phyloP scores from a whole-genome alignment of 2,888 invertebrate species.

The Morpho achilles region DNA sequence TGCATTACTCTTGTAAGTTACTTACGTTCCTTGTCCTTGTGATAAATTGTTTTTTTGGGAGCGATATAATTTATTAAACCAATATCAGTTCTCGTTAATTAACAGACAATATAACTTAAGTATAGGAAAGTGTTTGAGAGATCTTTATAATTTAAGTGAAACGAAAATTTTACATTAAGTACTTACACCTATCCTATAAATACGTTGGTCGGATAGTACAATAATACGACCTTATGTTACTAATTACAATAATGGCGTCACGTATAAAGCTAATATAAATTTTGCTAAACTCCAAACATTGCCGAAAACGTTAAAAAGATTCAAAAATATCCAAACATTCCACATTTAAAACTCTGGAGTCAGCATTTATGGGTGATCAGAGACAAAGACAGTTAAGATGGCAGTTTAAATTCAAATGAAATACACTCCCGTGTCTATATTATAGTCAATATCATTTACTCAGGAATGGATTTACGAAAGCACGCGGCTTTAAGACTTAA shows the following conservation, averaged over 20 bases:
- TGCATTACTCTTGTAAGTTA: too few relatives aligned
- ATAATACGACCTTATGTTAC: slow-evolving; percentile 7
- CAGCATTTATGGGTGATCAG: background rate
- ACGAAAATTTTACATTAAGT: slow-evolving; percentile 14
- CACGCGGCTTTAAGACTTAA: too few relatives aligned
- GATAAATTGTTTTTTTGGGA: too few relatives aligned
- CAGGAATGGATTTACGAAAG: too few relatives aligned
- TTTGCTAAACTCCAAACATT: slow-evolving; percentile 1
- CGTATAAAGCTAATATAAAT: slow-evolving; percentile 13
- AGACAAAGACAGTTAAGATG: background rate
- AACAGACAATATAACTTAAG: too few relatives aligned
- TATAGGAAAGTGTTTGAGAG: slow-evolving; percentile 2
- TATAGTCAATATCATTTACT: too few relatives aligned
- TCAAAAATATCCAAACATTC: slow-evolving; percentile 5
- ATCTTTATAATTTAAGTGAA: slow-evolving; percentile 11
- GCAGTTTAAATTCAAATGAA: too few relatives aligned
- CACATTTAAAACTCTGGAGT: slow-evolving; percentile 3
- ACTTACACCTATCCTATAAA: slow-evolving; percentile 15
- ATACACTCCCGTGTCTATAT: too few relatives aligned
- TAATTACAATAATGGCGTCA: slow-evolving; percentile 13
- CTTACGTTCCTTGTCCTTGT: too few relatives aligned
- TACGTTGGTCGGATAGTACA: slow-evolving; percentile 12
- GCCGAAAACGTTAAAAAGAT: slow-evolving; percentile 4
- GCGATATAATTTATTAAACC: too few relatives aligned
- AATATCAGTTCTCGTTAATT: too few relatives aligned